These are phyloP conservation scores for Sinosuthora webbiana DNA, from an alignment of 2,113 vertebrate genomes.

Conservation along the genomic window DNA sequence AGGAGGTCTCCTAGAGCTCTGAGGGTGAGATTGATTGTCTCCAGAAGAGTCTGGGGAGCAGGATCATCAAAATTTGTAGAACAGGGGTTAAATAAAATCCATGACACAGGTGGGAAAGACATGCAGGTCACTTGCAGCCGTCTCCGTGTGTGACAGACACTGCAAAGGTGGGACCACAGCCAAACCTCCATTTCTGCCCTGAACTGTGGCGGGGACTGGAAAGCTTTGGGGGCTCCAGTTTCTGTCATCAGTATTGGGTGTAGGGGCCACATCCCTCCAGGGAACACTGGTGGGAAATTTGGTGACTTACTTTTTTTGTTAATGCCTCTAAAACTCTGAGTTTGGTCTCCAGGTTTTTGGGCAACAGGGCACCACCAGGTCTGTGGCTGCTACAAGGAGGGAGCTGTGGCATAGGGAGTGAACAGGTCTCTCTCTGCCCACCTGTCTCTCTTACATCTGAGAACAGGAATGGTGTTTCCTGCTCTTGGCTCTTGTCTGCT, in stretches of 20 bases:
- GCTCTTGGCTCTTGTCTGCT: not conserved
- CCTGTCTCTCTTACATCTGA: not conserved
- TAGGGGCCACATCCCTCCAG: not conserved
- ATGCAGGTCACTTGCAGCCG: accelerated
- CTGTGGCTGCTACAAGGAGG: not conserved
- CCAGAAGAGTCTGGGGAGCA: not conserved
- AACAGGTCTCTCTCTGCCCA: not conserved
- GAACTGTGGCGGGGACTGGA: not conserved
- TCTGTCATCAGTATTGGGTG: not conserved
- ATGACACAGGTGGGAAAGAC: not conserved
- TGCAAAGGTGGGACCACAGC: not conserved
- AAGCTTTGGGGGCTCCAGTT: not conserved
- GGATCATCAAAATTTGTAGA: not conserved
- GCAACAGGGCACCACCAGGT: not conserved
- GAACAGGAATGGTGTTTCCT: not conserved
- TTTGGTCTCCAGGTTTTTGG: not conserved
- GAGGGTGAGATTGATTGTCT: not conserved
- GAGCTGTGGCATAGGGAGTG: not conserved
- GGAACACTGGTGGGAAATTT: not conserved
- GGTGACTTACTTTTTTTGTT: not conserved
- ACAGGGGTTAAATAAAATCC: not conserved
- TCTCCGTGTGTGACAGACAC: not conserved
- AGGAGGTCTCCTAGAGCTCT: not conserved
- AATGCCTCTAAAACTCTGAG: not conserved
- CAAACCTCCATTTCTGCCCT: not conserved